Base-by-base conservation (phyloP, 2,888 invertebrate species). In the Drosophila meridiana region DNA sequence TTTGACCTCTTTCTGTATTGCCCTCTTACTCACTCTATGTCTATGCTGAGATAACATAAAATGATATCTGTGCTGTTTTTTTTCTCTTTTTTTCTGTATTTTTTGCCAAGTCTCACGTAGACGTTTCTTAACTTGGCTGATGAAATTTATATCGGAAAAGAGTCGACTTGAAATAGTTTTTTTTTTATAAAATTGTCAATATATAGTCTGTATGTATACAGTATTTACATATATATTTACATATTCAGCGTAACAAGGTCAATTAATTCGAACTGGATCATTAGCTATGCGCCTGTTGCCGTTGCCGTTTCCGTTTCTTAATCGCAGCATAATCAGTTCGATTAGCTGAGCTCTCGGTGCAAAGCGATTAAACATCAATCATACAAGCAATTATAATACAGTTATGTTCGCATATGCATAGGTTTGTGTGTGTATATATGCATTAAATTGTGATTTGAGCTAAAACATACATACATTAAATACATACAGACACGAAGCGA, bases 241-340 rank as follows among this genome's bases (percentile, higher is more conserved):
- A 61, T 53, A 48, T 42, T 28, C 42, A 60, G n/a, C 38, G 59
- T 45, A 60, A 74, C 66, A 68, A 69, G 69, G 60, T 69, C 52
- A 73, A 76, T 67, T 64, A 73, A 57, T 59, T 69, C 59, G 36
- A 73, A 61, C 32, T 60, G 65, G 52, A 48, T 69, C 81, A 86
- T 72, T 72, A 67, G 52, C 20, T 52, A 66, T 55, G 81, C 78
- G 83, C 66, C 59, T 61, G 45, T 53, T 55, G n/a, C 70, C 58
- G 52, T 50, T 65, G n/a, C 70, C 58, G 52, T 50, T 65, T 45
- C 65, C 48, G 50, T 67, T 64, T 76, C 48, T 43, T 78, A 68
- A 76, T 73, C 68, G 57, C 50, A 77, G 59, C 76, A 73, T 78
- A 77, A 73, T 73, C 64, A 68, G 65, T 11, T n/a, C 52, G 59